Percentiles rank a stretch among this genome's conserved stretches.
Conservation (phyloP, 1,140 invertebrate species). For the Belonocnema kinseyi region DNA sequence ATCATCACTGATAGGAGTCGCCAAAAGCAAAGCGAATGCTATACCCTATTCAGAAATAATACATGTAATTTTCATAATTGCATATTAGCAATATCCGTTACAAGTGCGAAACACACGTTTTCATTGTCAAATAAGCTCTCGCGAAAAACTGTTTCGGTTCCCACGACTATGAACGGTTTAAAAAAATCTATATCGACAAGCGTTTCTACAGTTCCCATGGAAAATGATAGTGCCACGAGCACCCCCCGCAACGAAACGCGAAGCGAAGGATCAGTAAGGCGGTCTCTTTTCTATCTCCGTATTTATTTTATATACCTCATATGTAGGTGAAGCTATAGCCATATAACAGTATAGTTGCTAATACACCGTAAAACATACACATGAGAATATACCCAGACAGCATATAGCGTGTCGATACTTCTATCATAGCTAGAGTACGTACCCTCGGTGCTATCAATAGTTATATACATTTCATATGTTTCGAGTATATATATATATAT, state of each 20-base stretch:
- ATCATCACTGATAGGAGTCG: no score
- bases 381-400: slow-evolving; percentile 34
- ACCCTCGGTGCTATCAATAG: neutral
- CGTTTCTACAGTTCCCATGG: slow-evolving; percentile 50
- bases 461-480: neutral
- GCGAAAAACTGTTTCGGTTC: slow-evolving; percentile 23
- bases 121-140: neutral
- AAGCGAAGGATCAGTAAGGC: slow-evolving; percentile 17
- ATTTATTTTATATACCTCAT: slow-evolving; percentile 34
- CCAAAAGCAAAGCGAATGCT: no score
- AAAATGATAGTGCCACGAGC: slow-evolving; percentile 53
- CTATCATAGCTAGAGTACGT: neutral
- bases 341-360: neutral
- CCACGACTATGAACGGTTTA: slow-evolving; percentile 3
- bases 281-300: slow-evolving; percentile 38
- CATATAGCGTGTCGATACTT: slow-evolving; percentile 47
- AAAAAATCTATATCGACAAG: slow-evolving; percentile 22
- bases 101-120: slow-evolving; percentile 9
- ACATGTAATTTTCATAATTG: slow-evolving; percentile 8
- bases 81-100: neutral
- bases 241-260: slow-evolving; percentile 41
- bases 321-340: neutral
- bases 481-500: neutral
- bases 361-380: slow-evolving; percentile 5
- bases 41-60: no score